phyloP scores from a whole-genome alignment of 1,140 invertebrate genomes.

The Bombus confusus region DNA sequence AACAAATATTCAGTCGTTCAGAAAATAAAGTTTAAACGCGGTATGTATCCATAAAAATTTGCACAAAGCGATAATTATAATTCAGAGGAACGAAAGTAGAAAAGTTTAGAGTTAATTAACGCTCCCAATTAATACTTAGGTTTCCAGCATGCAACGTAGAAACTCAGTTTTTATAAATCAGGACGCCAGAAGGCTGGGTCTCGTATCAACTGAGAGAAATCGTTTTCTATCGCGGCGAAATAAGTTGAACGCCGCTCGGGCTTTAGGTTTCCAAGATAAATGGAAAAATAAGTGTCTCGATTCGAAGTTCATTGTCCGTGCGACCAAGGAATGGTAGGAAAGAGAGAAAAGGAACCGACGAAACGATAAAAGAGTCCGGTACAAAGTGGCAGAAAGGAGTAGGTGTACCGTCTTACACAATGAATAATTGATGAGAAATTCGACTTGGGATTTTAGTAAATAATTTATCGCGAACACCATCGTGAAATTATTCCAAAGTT shows the following conservation, averaged over 20 bases:
- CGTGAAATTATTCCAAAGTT: slow-evolving; percentile 27
- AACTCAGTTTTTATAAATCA: slow-evolving; percentile 22
- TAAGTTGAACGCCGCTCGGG: slow-evolving; percentile 5
- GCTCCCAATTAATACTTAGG: not conserved
- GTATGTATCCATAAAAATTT: too few species aligned
- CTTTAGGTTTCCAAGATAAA: slow-evolving; percentile 25
- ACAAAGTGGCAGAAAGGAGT: slow-evolving; percentile 40
- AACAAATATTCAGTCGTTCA: not conserved
- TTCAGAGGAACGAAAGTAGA: not conserved
- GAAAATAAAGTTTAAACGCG: too few species aligned
- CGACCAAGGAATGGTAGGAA: not conserved
- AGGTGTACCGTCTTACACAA: slow-evolving; percentile 4
- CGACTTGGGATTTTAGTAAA: slow-evolving; percentile 44
- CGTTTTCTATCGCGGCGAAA: not conserved
- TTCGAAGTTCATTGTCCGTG: slow-evolving; percentile 15
- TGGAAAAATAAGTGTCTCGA: slow-evolving; percentile 41
- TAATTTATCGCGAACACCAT: slow-evolving; percentile 34
- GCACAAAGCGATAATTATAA: not conserved
- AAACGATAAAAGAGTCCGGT: slow-evolving; percentile 26
- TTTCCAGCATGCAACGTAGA: not conserved
- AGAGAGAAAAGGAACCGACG: not conserved
- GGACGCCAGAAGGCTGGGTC: not conserved
- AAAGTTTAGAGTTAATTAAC: not conserved
- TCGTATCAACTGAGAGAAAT: not conserved
- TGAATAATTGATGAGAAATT: slow-evolving; percentile 52